These are phyloP conservation scores for Blastomussa wellsi DNA, from an alignment of 92 coral and sea anemone species.

Conservation along the genomic window DNA sequence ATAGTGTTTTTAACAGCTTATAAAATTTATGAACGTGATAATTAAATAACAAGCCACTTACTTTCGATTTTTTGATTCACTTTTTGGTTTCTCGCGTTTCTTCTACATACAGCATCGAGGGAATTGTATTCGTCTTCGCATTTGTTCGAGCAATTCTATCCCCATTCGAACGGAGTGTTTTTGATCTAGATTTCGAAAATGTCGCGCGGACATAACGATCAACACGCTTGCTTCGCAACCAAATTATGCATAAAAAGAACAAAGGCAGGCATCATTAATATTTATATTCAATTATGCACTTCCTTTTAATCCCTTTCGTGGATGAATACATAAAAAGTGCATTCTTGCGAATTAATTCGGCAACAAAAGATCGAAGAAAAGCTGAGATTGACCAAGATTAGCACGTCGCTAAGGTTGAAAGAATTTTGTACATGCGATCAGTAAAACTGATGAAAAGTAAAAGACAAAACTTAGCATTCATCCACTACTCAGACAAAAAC, in stretches of 20 bases:
- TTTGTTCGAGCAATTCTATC: not conserved
- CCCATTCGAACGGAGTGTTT: not conserved
- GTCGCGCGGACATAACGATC: not conserved
- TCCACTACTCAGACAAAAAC: not conserved
- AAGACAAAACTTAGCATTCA: not conserved
- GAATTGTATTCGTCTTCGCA: not conserved
- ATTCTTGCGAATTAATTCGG: slow-evolving; percentile 11
- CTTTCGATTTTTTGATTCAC: not conserved
- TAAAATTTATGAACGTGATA: not conserved
- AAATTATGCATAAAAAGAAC: slow-evolving; percentile 47
- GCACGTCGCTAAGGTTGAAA: slow-evolving; percentile 4
- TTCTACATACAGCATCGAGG: not conserved
- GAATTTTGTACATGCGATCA: not conserved
- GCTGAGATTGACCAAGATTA: slow-evolving; percentile 11
- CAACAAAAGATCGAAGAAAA: slow-evolving; percentile 13
- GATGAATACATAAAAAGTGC: not conserved
- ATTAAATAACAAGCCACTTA: slow-evolving; percentile 8
- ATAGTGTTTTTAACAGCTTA: not conserved
- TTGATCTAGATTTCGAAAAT: not conserved
- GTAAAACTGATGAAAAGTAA: not conserved
- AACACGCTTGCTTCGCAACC: slow-evolving; percentile 61
- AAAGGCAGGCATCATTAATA: slow-evolving; percentile 19
- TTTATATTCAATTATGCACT: slow-evolving; percentile 10
- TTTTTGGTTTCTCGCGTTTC: not conserved
- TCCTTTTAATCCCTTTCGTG: not conserved